Evolutionary conservation across 2,113 vertebrate genomes (phyloP), one percentile per base, ranked within the genome.

Genomic region (Xiphorhynchus elegans): DNA sequence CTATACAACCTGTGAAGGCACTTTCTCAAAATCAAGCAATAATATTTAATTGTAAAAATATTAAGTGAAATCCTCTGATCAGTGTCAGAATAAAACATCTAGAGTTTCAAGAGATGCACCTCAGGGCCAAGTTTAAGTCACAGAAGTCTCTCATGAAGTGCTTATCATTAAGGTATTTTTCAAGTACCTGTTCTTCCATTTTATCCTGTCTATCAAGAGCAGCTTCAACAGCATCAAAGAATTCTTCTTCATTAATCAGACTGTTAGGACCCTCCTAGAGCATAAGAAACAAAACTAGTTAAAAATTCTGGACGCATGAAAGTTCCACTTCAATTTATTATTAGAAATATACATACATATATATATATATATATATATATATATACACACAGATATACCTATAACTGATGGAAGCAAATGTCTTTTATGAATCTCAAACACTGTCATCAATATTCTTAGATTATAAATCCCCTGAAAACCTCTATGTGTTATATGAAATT

Each of bases 191-290:
- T 97, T 99, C 99, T 91, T 99, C 99, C 91, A 99, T 99, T 98
- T 99, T 99, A 97, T 99, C 99, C 96, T 99, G 99, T 96, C 99
- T 98, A 97, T 99, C 99, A 53, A 99, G 98, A 59, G 99, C 99
- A 95, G 99, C 99, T 98, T 99, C 99, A 87, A 99, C 99, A 55
- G 99, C 99, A 97, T 99, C 99, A 93, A 99, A 99, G 96, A 99
- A 99, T 96, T 99, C 99, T 62, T 99, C 99, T 95, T 99, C 99
- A 89, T 99, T 99, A 95, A 99, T 99, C 80, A 99, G 98, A 96
- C 99, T 99, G 96, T 99, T 99, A 69, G 99, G 99, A 44, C 99
- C 99, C 96, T 99, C 99, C 99, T 99, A 98, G 63, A 82, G 85
- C n/a, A 96, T 95, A 97, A n/a, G 82, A 91, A 31, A n/a, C 18